phyloP scores from a whole-genome alignment of 2,113 vertebrate genomes.

The Hippoglossus stenolepis region DNA sequence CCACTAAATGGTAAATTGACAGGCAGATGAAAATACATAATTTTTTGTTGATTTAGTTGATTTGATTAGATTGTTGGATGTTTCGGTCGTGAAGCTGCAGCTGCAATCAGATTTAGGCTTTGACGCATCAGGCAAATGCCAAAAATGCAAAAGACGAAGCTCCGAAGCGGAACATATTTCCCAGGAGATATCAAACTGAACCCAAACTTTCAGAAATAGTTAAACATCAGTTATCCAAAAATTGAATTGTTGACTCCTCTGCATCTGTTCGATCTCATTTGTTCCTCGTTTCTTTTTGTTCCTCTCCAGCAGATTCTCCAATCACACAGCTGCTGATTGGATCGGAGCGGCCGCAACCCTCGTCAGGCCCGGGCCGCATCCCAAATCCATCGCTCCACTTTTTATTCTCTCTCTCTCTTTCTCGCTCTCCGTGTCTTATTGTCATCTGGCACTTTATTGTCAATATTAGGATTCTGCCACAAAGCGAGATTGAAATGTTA shows the following conservation, averaged over 20 bases:
- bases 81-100: neutral
- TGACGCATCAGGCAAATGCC: neutral
- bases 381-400: slow-evolving; percentile 37
- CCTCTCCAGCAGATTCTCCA: slow-evolving; percentile 46
- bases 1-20: neutral
- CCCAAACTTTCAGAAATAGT: slow-evolving; percentile 21
- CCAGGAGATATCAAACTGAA: slow-evolving; percentile 1
- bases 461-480: slow-evolving; percentile 67
- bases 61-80: neutral
- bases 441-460: slow-evolving; percentile 71
- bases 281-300: slow-evolving; percentile 2
- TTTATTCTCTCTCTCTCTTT: neutral
- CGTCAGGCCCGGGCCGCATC: slow-evolving; percentile 38
- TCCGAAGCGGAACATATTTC: slow-evolving; percentile 21
- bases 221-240: slow-evolving; percentile 24
- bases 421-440: slow-evolving; percentile 29
- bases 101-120: neutral
- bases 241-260: slow-evolving; percentile 15
- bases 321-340: slow-evolving; percentile 68
- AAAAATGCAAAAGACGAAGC: slow-evolving; percentile 8
- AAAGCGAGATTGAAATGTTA: slow-evolving; percentile 78
- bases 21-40: neutral
- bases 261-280: slow-evolving; percentile 31
- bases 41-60: neutral
- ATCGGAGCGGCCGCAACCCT: slow-evolving; percentile 53